Conservation (phyloP, 2,113 vertebrate genomes). For the Oryzias woworae region DNA sequence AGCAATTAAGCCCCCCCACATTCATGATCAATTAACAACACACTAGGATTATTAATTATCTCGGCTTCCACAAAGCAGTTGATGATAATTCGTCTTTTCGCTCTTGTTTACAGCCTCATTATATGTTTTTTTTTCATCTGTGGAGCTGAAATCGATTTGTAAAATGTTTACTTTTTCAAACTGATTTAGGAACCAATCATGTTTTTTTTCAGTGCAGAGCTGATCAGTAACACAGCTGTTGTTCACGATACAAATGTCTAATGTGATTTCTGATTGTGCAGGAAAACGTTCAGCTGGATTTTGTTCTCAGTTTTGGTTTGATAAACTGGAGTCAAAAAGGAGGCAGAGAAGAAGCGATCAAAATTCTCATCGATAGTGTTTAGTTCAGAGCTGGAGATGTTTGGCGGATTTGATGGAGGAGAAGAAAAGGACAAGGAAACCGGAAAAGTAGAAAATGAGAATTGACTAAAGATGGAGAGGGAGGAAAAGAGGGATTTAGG, state of each 20-base stretch:
- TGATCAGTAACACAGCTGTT: neutral
- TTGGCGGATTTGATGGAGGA: neutral
- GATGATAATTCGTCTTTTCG: slow-evolving; percentile 3
- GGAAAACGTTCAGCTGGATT: slow-evolving; percentile 21
- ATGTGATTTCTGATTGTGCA: no score
- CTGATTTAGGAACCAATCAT: neutral
- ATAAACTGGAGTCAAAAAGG: slow-evolving; percentile 12
- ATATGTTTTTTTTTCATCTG: neutral
- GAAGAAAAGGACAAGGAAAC: neutral
- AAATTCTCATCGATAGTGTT: slow-evolving; percentile 26
- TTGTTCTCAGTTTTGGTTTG: slow-evolving; percentile 20
- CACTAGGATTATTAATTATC: neutral
- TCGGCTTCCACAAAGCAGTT: neutral
- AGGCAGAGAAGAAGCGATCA: slow-evolving; percentile 20
- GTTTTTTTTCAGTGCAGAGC: neutral
- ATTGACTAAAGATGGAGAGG: slow-evolving; percentile 1
- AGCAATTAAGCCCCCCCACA: neutral
- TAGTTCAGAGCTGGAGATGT: neutral
- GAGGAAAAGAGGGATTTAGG: slow-evolving; percentile 22
- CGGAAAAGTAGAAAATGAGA: neutral
- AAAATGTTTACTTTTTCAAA: neutral
- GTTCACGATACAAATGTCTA: neutral
- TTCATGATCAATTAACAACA: neutral
- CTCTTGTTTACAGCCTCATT: neutral
- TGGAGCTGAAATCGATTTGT: neutral